Percentiles rank a stretch among this genome's conserved stretches.
Evolutionary conservation across 2,797 vertebrate genomes (phyloP).

Genomic region (Eremophila alpestris): DNA sequence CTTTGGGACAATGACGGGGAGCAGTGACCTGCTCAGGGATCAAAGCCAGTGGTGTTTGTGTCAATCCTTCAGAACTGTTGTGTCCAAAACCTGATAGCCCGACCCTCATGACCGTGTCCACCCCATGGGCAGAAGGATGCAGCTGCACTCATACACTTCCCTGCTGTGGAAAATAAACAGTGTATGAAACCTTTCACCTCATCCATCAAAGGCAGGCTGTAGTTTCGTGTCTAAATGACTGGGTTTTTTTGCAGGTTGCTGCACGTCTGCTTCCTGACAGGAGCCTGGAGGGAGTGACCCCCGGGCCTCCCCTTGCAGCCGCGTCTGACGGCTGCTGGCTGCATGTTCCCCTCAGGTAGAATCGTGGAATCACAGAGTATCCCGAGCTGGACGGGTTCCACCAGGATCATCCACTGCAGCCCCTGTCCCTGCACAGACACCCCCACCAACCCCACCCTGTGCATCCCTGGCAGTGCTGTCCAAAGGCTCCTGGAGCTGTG

Average conservation of each 20-base stretch:
- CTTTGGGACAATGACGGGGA: neutral
- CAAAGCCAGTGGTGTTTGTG: neutral
- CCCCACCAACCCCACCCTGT: neutral
- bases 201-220: neutral
- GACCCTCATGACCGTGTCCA: fast-evolving
- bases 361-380: neutral
- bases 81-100: fast-evolving
- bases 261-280: neutral
- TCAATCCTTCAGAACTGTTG: fast-evolving
- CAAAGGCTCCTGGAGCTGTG: neutral
- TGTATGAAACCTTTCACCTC: fast-evolving
- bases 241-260: neutral
- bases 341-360: neutral
- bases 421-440: fast-evolving
- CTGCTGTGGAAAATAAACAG: neutral
- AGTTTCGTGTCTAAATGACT: neutral
- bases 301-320: neutral
- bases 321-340: neutral
- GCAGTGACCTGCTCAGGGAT: neutral
- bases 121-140: fast-evolving
- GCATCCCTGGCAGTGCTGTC: neutral
- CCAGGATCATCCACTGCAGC: fast-evolving
- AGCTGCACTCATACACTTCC: neutral
- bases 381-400: neutral
- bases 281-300: neutral